Percentiles rank a stretch among this genome's conserved stretches.
These are phyloP conservation scores for Scophthalmus maximus DNA, from an alignment of 2,113 vertebrate genomes.

Conservation along the genomic window DNA sequence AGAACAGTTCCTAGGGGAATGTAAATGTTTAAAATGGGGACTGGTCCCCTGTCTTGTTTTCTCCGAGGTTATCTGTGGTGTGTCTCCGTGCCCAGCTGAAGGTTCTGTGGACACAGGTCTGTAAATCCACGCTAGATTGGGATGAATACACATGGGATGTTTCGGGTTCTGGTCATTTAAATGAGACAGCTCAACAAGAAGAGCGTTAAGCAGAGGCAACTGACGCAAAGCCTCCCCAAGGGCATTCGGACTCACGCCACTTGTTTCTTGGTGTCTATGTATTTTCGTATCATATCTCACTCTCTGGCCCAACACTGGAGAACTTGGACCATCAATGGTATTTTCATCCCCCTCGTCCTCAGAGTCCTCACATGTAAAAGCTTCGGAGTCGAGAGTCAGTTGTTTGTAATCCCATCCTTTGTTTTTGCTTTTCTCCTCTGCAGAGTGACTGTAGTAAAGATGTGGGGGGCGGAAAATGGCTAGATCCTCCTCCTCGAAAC, in stretches of 20 bases:
- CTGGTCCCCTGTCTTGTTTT: constrained; percentile 23
- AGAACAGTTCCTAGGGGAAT: constrained; percentile 25
- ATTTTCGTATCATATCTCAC: neutral
- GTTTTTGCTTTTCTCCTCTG: constrained; percentile 38
- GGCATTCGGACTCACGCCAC: constrained; percentile 27
- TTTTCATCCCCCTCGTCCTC: constrained; percentile 41
- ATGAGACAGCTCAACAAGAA: constrained; percentile 88
- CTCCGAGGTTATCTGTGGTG: neutral
- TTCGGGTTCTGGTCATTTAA: constrained; percentile 71
- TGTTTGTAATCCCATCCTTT: constrained; percentile 20
- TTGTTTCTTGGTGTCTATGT: constrained; percentile 8
- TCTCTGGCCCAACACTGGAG: constrained; percentile 4
- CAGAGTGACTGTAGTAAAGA: constrained; percentile 84
- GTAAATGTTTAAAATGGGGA: constrained; percentile 37
- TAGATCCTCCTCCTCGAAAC: constrained; percentile 52
- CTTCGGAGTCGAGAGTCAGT: constrained; percentile 30
- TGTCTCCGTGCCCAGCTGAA: neutral
- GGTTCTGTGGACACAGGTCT: constrained; percentile 43
- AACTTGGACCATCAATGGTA: neutral
- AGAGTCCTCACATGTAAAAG: constrained; percentile 55
- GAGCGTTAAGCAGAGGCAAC: constrained; percentile 89
- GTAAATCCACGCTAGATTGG: constrained; percentile 79
- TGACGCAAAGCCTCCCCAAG: constrained; percentile 72
- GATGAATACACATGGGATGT: constrained; percentile 63
- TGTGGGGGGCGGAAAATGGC: constrained; percentile 86